Percentiles rank a stretch among this genome's conserved stretches.
Evolutionary conservation across 2,888 invertebrate genomes (phyloP).

Genomic region (Eucriotettix oculatus): DNA sequence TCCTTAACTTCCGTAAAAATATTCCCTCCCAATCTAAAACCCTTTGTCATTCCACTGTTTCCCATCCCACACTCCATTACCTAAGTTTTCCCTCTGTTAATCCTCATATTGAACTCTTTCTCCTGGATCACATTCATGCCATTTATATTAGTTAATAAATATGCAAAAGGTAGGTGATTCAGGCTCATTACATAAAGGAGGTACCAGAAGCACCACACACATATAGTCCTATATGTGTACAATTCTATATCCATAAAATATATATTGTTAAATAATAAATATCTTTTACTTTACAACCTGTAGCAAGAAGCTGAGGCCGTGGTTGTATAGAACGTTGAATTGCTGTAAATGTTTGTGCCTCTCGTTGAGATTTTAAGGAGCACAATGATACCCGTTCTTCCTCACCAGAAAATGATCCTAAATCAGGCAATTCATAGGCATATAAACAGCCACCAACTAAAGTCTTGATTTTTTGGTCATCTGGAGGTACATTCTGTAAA

Average conservation of each 20-base stretch:
- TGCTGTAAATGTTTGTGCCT: conserved; percentile 23
- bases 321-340: conserved; percentile 21
- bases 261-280: neutral
- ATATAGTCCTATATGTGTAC: too few species aligned
- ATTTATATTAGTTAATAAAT: too few species aligned
- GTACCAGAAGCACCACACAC: too few species aligned
- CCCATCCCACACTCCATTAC: too few species aligned
- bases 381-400: conserved; percentile 17
- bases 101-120: too few species aligned
- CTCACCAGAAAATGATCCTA: conserved; percentile 15
- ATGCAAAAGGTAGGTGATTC: too few species aligned
- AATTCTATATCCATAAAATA: neutral
- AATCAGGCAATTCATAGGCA: conserved; percentile 49
- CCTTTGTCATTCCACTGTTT: too few species aligned
- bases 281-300: neutral
- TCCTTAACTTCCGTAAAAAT: too few species aligned
- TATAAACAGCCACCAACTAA: conserved; percentile 30
- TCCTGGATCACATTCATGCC: too few species aligned
- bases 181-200: too few species aligned
- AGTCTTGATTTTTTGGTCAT: conserved; percentile 23
- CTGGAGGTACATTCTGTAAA: conserved; percentile 24
- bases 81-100: too few species aligned
- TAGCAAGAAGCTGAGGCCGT: conserved; percentile 1
- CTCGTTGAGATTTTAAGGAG: conserved; percentile 17
- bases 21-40: too few species aligned